These are phyloP conservation scores for Panulirus ornatus DNA, from an alignment of 1,140 invertebrate species.

Conservation along the genomic window DNA sequence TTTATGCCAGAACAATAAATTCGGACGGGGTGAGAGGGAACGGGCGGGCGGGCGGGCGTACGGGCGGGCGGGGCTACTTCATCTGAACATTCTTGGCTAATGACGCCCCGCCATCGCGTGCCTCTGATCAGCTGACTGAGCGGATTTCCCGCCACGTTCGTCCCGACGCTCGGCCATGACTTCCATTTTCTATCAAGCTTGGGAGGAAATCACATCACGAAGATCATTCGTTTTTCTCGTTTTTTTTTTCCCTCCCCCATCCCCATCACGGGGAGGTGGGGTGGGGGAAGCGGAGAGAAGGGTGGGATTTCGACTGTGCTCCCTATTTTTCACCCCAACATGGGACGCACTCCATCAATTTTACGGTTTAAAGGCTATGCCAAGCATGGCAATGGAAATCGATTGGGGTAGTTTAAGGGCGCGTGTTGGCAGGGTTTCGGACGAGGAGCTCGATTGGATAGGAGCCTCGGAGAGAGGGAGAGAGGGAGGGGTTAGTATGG, in stretches of 20 bases:
- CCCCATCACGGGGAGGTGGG: background rate
- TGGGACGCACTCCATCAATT: background rate
- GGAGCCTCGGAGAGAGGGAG: background rate
- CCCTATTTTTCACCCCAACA: background rate
- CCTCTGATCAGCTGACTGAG: conserved; percentile 40
- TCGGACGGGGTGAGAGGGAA: too few relatives aligned
- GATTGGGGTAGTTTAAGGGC: background rate
- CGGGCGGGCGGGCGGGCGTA: too few relatives aligned
- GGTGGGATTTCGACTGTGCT: background rate
- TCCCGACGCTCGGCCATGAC: background rate
- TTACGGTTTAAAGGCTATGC: background rate
- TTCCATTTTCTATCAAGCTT: background rate
- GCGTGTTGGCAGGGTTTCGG: background rate
- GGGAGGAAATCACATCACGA: background rate
- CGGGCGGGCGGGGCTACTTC: too few relatives aligned
- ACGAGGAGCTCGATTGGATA: background rate
- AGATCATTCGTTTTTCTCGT: too few relatives aligned
- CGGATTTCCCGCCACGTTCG: conserved; percentile 33
- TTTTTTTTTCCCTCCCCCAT: background rate
- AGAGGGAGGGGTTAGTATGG: too few relatives aligned
- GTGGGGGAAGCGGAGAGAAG: too few relatives aligned
- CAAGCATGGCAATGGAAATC: background rate
- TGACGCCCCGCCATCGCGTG: conserved; percentile 12
- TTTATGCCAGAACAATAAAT: too few relatives aligned
- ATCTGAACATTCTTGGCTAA: conserved; percentile 38